Base-by-base conservation (phyloP, 2,797 vertebrate genomes). In the Enteromius fasciolatus region DNA sequence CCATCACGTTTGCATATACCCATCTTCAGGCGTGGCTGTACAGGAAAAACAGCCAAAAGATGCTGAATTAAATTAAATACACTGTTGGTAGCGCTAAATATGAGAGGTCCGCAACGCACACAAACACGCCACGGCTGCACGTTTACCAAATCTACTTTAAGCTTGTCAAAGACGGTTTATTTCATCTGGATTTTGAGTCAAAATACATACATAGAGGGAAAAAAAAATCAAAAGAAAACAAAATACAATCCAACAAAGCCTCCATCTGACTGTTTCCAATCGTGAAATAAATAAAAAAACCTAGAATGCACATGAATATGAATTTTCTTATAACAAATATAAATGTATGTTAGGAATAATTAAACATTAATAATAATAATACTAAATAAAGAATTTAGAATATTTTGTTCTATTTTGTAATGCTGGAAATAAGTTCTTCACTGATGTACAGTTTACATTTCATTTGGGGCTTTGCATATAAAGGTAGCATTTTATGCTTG, bases 1-100 rank as follows among this genome's bases (percentile, higher is more conserved):
- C 94, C 92, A 93, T 94, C 94, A 94, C 91, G 89, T 94, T 90
- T 92, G 93, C 93, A 92, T 94, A 92, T 92, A 91, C 91, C 90
- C 93, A 92, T 95, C 94, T 95, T 91, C 93, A 95, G 94, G 93
- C 93, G 89, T 92, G 93, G 93, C 89, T 94, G 92, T 83, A 87
- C 84, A 70, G 91, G 88, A 87, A 86, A 87, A 87, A 86, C 83
- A 86, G 84, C 87, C 87, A 85, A 86, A 94, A 92, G 93, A 94
- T 93, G 92, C 93, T 94, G 93, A 94, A 94, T 95, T 92, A 94
- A 95, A 94, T 94, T 91, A 94, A 93, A 94, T 91, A 94, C 93
- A 92, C 91, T 79, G 84, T 82, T 85, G 66, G 74, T 79, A 84
- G 80, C 59, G 64, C 70, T 77, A 81, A 84, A 79, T 85, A 86